Percentiles rank a stretch among this genome's conserved stretches.
Conservation (phyloP, 2,888 invertebrate species). For the Zaprionus obscuricornis region DNA sequence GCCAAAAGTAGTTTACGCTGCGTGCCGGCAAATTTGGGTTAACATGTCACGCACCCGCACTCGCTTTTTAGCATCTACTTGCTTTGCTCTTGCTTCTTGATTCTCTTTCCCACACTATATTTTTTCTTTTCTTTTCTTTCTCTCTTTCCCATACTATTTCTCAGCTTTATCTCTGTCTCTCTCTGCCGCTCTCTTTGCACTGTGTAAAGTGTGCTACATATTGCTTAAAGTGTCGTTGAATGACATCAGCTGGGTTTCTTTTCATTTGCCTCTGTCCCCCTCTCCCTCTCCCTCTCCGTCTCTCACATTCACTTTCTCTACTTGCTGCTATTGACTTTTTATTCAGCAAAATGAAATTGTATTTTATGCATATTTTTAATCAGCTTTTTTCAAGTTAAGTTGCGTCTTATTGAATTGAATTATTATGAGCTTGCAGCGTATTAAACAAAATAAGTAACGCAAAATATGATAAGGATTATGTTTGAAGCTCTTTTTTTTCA, state of each 20-base stretch:
- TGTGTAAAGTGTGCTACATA: slow-evolving; percentile 61
- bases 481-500: too few relatives aligned
- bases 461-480: too few relatives aligned
- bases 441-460: too few relatives aligned
- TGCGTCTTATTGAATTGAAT: neutral
- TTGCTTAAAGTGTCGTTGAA: slow-evolving; percentile 65
- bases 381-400: neutral
- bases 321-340: too few relatives aligned
- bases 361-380: slow-evolving; percentile 10
- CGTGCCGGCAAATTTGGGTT: slow-evolving; percentile 75
- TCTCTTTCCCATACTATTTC: neutral
- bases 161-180: too few relatives aligned
- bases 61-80: slow-evolving; percentile 30
- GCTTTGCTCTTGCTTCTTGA: neutral
- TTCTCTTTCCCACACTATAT: neutral
- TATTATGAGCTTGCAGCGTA: too few relatives aligned
- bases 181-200: neutral
- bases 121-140: neutral
- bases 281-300: neutral
- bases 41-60: slow-evolving; percentile 75
- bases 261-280: neutral
- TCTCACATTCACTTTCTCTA: neutral
- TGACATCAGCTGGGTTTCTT: neutral
- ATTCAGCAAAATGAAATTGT: neutral
- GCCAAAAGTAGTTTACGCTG: slow-evolving; percentile 65